These are phyloP conservation scores for Semotilus atromaculatus DNA, from an alignment of 2,797 vertebrate species.

Conservation along the genomic window DNA sequence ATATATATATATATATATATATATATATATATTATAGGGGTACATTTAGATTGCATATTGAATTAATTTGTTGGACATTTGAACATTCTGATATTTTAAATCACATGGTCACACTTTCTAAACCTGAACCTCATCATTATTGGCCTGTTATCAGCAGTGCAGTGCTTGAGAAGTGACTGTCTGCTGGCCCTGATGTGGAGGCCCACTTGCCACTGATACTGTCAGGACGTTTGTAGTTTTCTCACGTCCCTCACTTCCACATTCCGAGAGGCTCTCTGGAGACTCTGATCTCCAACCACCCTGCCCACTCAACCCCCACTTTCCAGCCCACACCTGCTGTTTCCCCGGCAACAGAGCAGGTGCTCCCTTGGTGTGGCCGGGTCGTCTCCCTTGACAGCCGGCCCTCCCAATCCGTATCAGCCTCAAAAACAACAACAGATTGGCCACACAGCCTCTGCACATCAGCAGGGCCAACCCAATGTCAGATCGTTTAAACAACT, in stretches of 20 bases:
- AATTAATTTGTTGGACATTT: background rate
- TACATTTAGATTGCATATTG: background rate
- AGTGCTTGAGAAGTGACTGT: conserved; percentile 28
- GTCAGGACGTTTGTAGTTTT: conserved; percentile 57
- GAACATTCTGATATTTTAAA: conserved; percentile 17
- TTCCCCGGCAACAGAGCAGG: conserved; percentile 65
- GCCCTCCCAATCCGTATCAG: conserved; percentile 30
- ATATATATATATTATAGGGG: too few species aligned
- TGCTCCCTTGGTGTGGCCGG: conserved; percentile 56
- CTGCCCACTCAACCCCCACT: conserved; percentile 25
- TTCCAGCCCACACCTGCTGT: conserved; percentile 62
- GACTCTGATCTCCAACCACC: conserved; percentile 59
- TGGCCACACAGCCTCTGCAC: conserved; percentile 24
- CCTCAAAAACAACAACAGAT: conserved; percentile 52
- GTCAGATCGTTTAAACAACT: conserved; percentile 48
- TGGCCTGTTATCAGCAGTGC: conserved; percentile 28
- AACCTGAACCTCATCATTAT: conserved; percentile 33
- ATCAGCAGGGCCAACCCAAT: conserved; percentile 42
- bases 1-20: too few species aligned
- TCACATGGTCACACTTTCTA: conserved; percentile 23
- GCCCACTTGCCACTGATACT: conserved; percentile 30
- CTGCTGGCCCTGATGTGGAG: conserved; percentile 35
- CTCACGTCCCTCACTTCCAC: conserved; percentile 55
- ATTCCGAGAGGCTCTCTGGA: conserved; percentile 59
- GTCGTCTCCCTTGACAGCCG: conserved; percentile 56